Conservation (phyloP, 2,888 invertebrate genomes). For the Cordilura impudica region DNA sequence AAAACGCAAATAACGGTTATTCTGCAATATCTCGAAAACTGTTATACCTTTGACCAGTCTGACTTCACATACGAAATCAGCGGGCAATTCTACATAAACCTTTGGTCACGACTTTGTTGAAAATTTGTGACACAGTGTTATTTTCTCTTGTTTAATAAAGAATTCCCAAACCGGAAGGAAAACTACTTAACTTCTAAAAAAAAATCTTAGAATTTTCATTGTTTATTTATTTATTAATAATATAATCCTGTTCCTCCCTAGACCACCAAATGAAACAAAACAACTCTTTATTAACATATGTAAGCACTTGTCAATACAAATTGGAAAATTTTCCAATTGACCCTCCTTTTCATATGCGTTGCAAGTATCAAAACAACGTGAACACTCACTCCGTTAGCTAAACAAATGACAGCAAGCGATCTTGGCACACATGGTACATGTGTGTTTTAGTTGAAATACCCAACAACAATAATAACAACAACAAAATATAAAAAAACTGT, state of each 20-base stretch:
- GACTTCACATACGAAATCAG: no score
- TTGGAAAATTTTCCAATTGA: conserved; percentile 54
- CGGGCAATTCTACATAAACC: no score
- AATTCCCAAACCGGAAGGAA: neutral
- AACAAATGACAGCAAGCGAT: conserved; percentile 66
- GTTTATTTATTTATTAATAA: conserved; percentile 9
- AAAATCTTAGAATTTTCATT: no score
- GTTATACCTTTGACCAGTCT: no score
- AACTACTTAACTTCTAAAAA: conserved; percentile 1
- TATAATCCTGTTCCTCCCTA: neutral
- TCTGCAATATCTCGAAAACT: no score
- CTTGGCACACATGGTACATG: conserved; percentile 75
- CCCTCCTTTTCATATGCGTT: conserved; percentile 32
- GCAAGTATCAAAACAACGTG: conserved; percentile 46
- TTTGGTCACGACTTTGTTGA: no score
- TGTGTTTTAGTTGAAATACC: conserved; percentile 28
- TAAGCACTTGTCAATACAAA: neutral
- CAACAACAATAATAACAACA: no score
- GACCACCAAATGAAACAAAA: neutral
- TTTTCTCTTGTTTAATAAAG: no score
- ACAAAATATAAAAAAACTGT: conserved; percentile 35
- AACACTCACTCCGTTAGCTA: conserved; percentile 51
- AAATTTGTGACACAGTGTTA: no score
- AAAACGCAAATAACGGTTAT: no score
- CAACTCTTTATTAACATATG: no score